Percentiles rank a stretch among this genome's conserved stretches.
phyloP scores from a whole-genome alignment of 2,113 vertebrate genomes.

The Semnopithecus entellus region DNA sequence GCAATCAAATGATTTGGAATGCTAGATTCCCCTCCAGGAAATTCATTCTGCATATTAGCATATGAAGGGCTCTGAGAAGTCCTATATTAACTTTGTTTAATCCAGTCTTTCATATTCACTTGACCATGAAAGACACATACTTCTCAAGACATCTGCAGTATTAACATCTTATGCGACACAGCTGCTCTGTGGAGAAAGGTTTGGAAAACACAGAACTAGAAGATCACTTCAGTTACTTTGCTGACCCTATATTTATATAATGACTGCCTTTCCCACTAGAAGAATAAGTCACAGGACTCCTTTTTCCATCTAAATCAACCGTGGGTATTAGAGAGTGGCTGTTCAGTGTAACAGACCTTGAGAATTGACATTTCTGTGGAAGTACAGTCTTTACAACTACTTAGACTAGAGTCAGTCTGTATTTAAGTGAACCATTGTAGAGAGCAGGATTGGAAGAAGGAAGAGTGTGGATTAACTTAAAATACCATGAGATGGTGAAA shows the following conservation, averaged over 20 bases:
- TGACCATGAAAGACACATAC: not conserved
- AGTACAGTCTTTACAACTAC: not conserved
- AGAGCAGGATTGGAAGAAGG: not conserved
- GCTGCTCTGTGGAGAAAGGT: not conserved
- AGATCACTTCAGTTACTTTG: not conserved
- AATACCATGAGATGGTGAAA: not conserved
- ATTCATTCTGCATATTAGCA: not conserved
- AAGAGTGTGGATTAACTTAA: not conserved
- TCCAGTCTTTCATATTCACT: not conserved
- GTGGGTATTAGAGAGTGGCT: not conserved
- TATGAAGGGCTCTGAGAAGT: slow-evolving; percentile 13
- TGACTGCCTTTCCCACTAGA: not conserved
- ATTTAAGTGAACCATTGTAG: not conserved
- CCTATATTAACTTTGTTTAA: not conserved
- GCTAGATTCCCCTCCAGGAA: not conserved
- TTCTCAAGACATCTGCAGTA: not conserved
- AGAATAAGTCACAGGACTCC: not conserved
- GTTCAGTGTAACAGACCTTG: not conserved
- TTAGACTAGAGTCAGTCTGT: not conserved
- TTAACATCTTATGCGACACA: not conserved
- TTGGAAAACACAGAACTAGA: not conserved
- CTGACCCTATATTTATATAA: not conserved
- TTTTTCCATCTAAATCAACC: not conserved
- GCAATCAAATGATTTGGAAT: not conserved
- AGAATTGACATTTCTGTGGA: not conserved